phyloP scores from a whole-genome alignment of 1,140 invertebrate species.

The Schlechtendalia chinensis region DNA sequence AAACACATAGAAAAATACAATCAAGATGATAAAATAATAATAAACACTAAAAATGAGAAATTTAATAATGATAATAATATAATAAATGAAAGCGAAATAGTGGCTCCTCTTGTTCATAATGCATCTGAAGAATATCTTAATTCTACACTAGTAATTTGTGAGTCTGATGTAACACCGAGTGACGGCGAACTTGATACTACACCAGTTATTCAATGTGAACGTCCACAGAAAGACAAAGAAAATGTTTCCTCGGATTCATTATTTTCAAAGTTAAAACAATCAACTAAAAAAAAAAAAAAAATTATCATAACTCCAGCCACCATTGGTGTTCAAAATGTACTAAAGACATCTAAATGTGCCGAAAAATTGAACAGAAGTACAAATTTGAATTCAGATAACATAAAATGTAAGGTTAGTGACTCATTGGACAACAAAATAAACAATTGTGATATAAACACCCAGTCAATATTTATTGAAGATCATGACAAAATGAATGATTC shows the following conservation, averaged over 20 bases:
- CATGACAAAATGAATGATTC: not conserved
- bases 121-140: slow-evolving; percentile 10
- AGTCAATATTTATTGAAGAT: not conserved
- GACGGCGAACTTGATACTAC: not conserved
- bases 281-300: slow-evolving; percentile 1
- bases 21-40: not conserved
- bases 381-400: not conserved
- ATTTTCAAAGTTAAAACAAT: slow-evolving; percentile 1
- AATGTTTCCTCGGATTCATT: not conserved
- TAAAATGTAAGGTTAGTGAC: not conserved
- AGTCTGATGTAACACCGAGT: slow-evolving; percentile 4
- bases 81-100: not conserved
- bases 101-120: not conserved
- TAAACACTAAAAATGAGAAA: not conserved
- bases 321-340: slow-evolving; percentile 12
- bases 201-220: not conserved
- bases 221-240: slow-evolving; percentile 7
- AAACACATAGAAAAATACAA: not conserved
- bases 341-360: not conserved
- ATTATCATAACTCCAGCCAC: slow-evolving; percentile 16
- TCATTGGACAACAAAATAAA: not conserved
- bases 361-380: slow-evolving; percentile 2
- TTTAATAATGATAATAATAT: not conserved
- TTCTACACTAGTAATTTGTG: slow-evolving; percentile 28
- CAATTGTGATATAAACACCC: not conserved